Evolutionary conservation across 1,140 invertebrate species (phyloP).

Genomic region (Choristoneura fumiferana): DNA sequence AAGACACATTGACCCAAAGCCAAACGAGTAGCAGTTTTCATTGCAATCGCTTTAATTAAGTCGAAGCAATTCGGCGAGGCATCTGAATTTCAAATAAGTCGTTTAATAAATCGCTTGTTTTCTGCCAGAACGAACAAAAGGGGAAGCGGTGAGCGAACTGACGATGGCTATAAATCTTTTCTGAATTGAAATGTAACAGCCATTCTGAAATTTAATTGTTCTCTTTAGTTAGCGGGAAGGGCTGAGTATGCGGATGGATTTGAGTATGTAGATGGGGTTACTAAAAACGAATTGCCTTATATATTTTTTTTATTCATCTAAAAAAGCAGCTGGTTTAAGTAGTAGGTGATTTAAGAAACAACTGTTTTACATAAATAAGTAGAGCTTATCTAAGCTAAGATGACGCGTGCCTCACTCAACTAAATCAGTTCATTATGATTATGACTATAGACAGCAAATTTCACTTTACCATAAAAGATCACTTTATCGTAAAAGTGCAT

Average conservation of each 20-base stretch:
- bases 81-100: constrained; percentile 19
- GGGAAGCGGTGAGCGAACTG: constrained; percentile 14
- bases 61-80: constrained; percentile 4
- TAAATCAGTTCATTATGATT: too few relatives aligned
- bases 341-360: too few relatives aligned
- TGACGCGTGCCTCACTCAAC: too few relatives aligned
- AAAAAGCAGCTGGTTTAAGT: too few relatives aligned
- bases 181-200: constrained; percentile 17
- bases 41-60: constrained; percentile 12
- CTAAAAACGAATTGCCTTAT: background rate
- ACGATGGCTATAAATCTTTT: constrained; percentile 18
- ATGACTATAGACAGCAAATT: too few relatives aligned
- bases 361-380: background rate
- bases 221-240: background rate
- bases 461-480: too few relatives aligned
- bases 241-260: background rate
- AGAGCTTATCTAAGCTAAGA: too few relatives aligned
- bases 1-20: too few relatives aligned
- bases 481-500: too few relatives aligned
- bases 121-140: constrained; percentile 11
- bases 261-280: background rate
- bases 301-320: too few relatives aligned
- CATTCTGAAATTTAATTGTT: constrained; percentile 15
- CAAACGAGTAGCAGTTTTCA: background rate
- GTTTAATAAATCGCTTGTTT: constrained; percentile 19